These are phyloP conservation scores for Trachelus iudaicus DNA, from an alignment of 2,888 invertebrate genomes.

Conservation along the genomic window DNA sequence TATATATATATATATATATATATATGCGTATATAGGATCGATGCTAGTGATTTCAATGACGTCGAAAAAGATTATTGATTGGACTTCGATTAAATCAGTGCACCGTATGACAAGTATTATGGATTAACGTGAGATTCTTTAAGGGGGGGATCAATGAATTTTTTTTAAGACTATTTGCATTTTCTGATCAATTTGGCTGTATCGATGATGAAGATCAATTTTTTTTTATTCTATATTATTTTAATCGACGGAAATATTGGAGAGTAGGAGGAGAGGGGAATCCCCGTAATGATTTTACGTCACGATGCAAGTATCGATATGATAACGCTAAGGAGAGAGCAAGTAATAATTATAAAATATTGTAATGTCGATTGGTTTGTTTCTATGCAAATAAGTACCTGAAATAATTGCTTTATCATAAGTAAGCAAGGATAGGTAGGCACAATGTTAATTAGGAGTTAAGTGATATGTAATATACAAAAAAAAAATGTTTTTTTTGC, in stretches of 20 bases:
- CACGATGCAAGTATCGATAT: background rate
- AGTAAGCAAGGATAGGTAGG: constrained; percentile 26
- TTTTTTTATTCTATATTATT: too few species aligned
- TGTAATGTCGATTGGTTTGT: constrained; percentile 24
- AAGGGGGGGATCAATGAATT: too few species aligned
- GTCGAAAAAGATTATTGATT: background rate
- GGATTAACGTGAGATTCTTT: background rate
- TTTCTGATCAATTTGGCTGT: background rate
- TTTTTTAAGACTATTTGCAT: background rate
- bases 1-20: background rate
- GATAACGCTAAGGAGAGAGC: constrained; percentile 13
- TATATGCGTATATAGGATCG: background rate
- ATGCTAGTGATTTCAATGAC: background rate
- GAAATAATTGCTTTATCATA: constrained; percentile 27
- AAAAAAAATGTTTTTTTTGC: constrained; percentile 18
- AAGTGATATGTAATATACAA: constrained; percentile 27
- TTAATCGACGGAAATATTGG: background rate
- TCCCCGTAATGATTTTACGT: background rate
- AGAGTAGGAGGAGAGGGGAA: background rate
- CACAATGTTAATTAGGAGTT: constrained; percentile 24
- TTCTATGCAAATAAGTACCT: constrained; percentile 29
- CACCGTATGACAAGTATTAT: background rate
- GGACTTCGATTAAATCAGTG: background rate
- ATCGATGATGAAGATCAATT: background rate
- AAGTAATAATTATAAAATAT: constrained; percentile 17